Evolutionary conservation across 2,888 invertebrate species (phyloP), one percentile per base, ranked within the genome.

Genomic region (Caenorhabditis zanzibari): DNA sequence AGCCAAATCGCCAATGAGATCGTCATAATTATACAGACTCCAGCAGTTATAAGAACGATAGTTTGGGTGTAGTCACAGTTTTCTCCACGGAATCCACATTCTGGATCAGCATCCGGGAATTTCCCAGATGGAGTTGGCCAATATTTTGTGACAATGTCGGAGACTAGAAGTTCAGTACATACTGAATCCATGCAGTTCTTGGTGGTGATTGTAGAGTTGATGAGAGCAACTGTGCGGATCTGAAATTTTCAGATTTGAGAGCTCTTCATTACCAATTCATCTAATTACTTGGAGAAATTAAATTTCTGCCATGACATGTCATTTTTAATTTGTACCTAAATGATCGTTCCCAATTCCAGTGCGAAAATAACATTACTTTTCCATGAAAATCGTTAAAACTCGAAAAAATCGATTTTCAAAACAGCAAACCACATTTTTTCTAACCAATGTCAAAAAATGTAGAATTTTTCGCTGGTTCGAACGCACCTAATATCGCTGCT

Each of bases 61-160:
- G 75, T 72, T 41, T 84, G n/a, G 0, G 88, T 86, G 66, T 86
- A 86, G 64, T 88, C 88, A 54, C 88, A 88, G 32, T 85, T 84
- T 52, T 87, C 85, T 54, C 64, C 69, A n/a, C 63, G 24, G 44
- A 84, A 88, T 49, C 88, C 88, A 58, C 88, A 88, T 14, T 58
- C 81, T 0, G 88, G 88, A 44, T 83, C 82, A 19, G 85, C 66
- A 7, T 77, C 75, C 3, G 88, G 87, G 24, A 88, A 56, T 24
- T 72, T 72, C 19, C 88, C 88, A 56, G 81, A 73, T 3, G 73
- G 10, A 12, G 88, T 84, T 12, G 83, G 68, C 87, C 88, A 88
- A 77, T 80, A 88, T 22, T 82, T 84, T 3, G 86, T 81, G 32
- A 80, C 58, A 28, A 85, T 63, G 58, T 86, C 86, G 9, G 85